A percentile compares a stretch with the other conserved stretches of the same genome.
These are phyloP conservation scores for Nomada goodeniana DNA, from an alignment of 2,888 invertebrate species.

Conservation along the genomic window DNA sequence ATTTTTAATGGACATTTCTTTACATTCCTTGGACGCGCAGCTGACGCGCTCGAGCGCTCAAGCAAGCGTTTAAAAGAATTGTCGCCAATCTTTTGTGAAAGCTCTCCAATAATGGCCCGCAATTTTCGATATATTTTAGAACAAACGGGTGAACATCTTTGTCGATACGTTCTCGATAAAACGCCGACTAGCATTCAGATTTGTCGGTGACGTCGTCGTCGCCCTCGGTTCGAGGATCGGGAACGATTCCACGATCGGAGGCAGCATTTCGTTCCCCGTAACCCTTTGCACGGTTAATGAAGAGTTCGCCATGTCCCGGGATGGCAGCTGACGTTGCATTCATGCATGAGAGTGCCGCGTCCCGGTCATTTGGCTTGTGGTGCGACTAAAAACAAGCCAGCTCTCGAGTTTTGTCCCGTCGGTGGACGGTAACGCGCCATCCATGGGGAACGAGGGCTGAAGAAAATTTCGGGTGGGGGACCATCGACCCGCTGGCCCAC, in stretches of 20 bases:
- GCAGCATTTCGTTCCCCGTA: constrained; percentile 39
- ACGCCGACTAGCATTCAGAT: constrained; percentile 36
- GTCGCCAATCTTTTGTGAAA: no score
- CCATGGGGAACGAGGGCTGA: constrained; percentile 64
- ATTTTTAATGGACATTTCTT: no score
- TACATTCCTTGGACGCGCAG: no score
- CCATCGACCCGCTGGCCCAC: constrained; percentile 73
- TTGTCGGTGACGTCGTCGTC: neutral
- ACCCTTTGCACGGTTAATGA: constrained; percentile 74
- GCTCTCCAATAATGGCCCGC: no score
- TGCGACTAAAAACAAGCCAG: constrained; percentile 70
- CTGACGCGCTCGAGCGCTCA: no score
- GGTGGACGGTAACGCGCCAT: constrained; percentile 72
- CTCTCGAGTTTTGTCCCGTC: constrained; percentile 69
- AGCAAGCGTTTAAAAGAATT: no score
- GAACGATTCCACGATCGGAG: constrained; percentile 13
- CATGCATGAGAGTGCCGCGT: constrained; percentile 79
- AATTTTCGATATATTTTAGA: no score
- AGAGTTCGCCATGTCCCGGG: constrained; percentile 75
- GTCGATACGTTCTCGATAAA: no score
- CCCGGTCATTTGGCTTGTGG: constrained; percentile 75
- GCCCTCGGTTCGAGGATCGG: neutral
- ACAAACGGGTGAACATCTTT: no score
- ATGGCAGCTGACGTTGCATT: constrained; percentile 81
- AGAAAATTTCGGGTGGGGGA: constrained; percentile 69